Evolutionary conservation across 2,797 vertebrate species (phyloP).

Genomic region (Rhynchonycteris naso): DNA sequence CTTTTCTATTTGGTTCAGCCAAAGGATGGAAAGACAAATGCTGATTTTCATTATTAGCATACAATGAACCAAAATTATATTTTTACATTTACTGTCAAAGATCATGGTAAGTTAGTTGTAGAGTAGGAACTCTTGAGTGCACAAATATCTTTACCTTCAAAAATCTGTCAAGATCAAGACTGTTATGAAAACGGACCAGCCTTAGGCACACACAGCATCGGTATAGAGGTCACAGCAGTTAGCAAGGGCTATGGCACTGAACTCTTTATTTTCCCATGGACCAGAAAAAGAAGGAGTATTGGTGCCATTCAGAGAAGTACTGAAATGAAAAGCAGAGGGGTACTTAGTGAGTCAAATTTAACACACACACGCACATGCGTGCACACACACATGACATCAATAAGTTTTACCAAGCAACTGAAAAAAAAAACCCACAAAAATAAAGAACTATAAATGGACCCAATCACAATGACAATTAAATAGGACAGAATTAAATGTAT

Average conservation of each 20-base stretch:
- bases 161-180: not conserved
- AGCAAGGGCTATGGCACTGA: slow-evolving; percentile 80
- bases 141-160: not conserved
- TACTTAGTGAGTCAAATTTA: not conserved
- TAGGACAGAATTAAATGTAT: not conserved
- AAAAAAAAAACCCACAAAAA: not conserved
- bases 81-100: not conserved
- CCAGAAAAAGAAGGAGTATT: slow-evolving; percentile 88
- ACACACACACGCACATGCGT: too few species aligned
- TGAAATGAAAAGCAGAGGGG: slow-evolving; percentile 79
- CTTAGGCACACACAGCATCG: slow-evolving; percentile 52
- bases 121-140: not conserved
- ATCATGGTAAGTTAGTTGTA: not conserved
- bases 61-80: slow-evolving; percentile 33
- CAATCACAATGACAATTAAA: not conserved
- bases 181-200: not conserved
- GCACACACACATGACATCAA: not conserved
- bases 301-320: slow-evolving; percentile 81
- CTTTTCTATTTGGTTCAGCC: not conserved
- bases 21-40: slow-evolving; percentile 17
- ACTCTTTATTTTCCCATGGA: slow-evolving; percentile 85
- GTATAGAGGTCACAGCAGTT: slow-evolving; percentile 89
- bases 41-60: slow-evolving; percentile 40
- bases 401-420: not conserved
- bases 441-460: not conserved